Evolutionary conservation across 2,888 invertebrate genomes (phyloP), one percentile per base, ranked within the genome.

Genomic region (Sarcophaga caerulescens): DNA sequence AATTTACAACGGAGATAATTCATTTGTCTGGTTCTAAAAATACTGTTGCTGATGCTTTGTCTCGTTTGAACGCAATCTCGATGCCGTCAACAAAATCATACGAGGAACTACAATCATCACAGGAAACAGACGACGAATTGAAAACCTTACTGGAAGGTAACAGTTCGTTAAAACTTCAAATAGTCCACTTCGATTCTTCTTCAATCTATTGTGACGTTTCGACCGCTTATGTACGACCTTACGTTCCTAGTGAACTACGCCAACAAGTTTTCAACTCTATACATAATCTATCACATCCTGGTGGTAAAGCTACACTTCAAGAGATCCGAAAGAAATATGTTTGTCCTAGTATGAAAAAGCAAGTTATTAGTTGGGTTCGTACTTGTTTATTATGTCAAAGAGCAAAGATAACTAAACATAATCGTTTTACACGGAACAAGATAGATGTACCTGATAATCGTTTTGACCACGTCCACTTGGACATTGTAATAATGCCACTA

Each of bases 1-100:
- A 88, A 74, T 88, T 88, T 19, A 68, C 85, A 6, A 87, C 88
- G 0, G 75, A 5, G 4, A 25, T 25, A 25, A 25, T 25, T 25
- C 25, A 25, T 25, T 25, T 25, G 25, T 5, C 25, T 25, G 0
- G 25, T 25, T 25, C 25, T 4, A 25, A 25, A 4, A 25, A 25
- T 25, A 25, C 25, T 25, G 25, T 25, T 25, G 25, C 25, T 25
- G 25, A 25, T 25, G 5, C 5, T 5, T 4, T 5, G 25, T 25
- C 25, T 25, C 25, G 25, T 25, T 25, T 25, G 4, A 25, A 25
- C 5, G 4, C 0, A 25, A 25, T 25, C 4, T 25, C 25, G 25
- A 25, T 25, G 25, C 25, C 25, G 5, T 25, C 4, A 25, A 25
- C 25, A 25, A 25, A 4, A 25, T 5, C 25, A 25, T 25, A 25